Evolutionary conservation across 2,797 vertebrate species (phyloP), one percentile per base, ranked within the genome.

Genomic region (Enteromius argenteus): DNA sequence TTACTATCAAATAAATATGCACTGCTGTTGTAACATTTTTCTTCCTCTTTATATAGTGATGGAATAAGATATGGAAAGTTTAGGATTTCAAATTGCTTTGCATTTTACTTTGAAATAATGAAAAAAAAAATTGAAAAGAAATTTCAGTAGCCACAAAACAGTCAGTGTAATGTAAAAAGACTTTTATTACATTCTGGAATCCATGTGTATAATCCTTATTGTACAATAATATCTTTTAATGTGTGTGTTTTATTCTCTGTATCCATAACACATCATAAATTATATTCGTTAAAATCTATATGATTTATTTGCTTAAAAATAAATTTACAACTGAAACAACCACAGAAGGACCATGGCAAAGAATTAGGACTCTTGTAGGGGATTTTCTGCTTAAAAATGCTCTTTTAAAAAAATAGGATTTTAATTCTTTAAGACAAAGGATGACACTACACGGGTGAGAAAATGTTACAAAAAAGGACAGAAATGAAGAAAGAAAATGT

Each of bases 341-440:
- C 79, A 87, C 51, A 85, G n/a, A 74, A 53, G 51, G 78, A 92
- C 93, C 90, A 91, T 90, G 86, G 92, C 91, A 91, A 90, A 94
- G 92, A 94, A 87, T 89, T 90, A 92, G 89, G 92, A 90, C 83
- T 86, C 92, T 93, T 51, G 13, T 80, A 90, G 88, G 90, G 92
- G 91, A 91, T 91, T 93, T 93, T 93, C 80, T 78, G 66, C 86
- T 94, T 93, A 94, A 93, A 94, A 94, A 96, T 88, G 82, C 91
- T 96, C 94, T 95, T 44, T 96, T 94, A 94, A 96, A 96, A 96
- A 95, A 94, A 95, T 96, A 96, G 95, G 96, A 96, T 96, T 96
- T 96, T 93, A 96, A 95, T 94, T 95, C 94, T 96, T 93, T 93
- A 94, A 94, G 93, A 97, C 94, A 94, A 94, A 92, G 89, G 67